These are phyloP conservation scores for Acipenser transmontanus DNA, from an alignment of 2,797 vertebrate genomes.

Conservation along the genomic window DNA sequence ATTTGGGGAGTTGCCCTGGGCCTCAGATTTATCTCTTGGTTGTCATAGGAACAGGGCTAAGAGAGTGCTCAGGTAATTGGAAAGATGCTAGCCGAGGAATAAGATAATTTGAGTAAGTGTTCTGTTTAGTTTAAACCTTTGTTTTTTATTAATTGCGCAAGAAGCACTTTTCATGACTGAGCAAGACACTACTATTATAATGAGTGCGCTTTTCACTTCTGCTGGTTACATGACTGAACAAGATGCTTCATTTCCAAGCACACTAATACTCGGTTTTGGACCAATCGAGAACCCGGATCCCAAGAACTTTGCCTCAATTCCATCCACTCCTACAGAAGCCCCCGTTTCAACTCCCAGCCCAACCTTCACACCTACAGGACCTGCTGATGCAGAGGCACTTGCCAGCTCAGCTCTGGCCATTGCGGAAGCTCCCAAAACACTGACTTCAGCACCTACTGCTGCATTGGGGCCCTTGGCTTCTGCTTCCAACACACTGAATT, in stretches of 20 bases:
- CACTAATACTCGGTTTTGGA: neutral
- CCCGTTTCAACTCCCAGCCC: slow-evolving; percentile 1
- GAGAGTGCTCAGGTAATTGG: too few species aligned
- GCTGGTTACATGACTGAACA: neutral
- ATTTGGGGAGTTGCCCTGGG: too few species aligned
- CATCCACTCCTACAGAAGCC: neutral
- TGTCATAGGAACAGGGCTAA: too few species aligned
- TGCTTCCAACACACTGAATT: slow-evolving; percentile 1
- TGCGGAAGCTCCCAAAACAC: too few species aligned
- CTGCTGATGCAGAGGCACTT: neutral
- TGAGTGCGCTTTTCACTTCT: too few species aligned
- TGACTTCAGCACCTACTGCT: neutral
- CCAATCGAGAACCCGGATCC: neutral
- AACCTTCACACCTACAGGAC: neutral
- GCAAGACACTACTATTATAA: too few species aligned
- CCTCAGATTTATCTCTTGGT: too few species aligned
- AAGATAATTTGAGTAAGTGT: too few species aligned
- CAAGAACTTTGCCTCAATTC: slow-evolving; percentile 1
- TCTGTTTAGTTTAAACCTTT: too few species aligned
- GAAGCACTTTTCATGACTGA: too few species aligned
- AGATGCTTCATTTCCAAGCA: neutral
- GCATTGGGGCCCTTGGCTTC: slow-evolving; percentile 9
- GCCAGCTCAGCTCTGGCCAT: slow-evolving; percentile 3
- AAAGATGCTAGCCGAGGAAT: too few species aligned
- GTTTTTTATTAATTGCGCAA: too few species aligned